Conservation (phyloP, 1,140 invertebrate genomes). For the Trichonephila inaurata region DNA sequence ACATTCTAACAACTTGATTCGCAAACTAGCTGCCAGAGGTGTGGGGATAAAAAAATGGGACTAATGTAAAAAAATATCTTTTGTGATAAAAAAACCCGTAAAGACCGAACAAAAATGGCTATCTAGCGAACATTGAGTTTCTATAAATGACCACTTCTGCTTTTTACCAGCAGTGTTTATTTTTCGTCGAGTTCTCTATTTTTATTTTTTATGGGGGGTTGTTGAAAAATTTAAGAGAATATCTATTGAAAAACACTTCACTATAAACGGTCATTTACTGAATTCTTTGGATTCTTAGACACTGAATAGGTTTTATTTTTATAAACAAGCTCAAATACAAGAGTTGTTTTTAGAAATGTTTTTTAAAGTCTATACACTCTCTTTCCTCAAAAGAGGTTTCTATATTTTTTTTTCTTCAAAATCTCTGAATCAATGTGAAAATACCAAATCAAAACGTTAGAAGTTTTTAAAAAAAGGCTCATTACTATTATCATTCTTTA, state of each 20-base stretch:
- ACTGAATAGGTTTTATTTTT: too few species aligned
- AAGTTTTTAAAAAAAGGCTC: too few species aligned
- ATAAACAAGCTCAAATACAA: too few species aligned
- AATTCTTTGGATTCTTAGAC: too few species aligned
- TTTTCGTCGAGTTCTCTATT: conserved; percentile 56
- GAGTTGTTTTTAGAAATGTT: too few species aligned
- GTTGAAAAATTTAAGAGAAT: conserved; percentile 16
- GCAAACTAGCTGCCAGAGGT: conserved; percentile 30
- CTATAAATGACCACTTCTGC: conserved; percentile 67
- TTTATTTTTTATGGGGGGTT: neutral
- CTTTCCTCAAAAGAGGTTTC: too few species aligned
- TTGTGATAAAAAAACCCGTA: neutral
- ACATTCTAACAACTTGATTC: conserved; percentile 40
- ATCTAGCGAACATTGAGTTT: conserved; percentile 68
- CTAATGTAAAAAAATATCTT: neutral
- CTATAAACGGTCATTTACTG: neutral
- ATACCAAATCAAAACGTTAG: too few species aligned
- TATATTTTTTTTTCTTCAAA: too few species aligned
- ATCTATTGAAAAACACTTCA: neutral
- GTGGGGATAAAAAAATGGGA: conserved; percentile 26
- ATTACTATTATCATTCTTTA: too few species aligned
- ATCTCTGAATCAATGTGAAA: too few species aligned
- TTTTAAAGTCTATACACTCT: too few species aligned
- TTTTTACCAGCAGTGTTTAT: conserved; percentile 62
- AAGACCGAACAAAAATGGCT: conserved; percentile 61